phyloP scores from a whole-genome alignment of 2,113 vertebrate genomes.

The Rhodinocichla rosea region DNA sequence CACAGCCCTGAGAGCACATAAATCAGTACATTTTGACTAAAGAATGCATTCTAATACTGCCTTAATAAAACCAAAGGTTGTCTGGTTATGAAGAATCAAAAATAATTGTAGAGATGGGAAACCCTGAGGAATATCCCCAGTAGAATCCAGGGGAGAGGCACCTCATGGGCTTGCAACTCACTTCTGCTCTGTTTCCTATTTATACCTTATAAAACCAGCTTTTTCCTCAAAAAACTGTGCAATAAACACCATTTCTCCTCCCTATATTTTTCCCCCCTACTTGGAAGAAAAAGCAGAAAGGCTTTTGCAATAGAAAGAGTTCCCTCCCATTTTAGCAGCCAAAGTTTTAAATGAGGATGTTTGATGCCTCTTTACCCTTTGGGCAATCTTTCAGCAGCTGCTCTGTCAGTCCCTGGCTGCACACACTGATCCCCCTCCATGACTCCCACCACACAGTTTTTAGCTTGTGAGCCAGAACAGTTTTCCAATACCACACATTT shows the following conservation, averaged over 20 bases:
- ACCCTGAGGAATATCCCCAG: background rate
- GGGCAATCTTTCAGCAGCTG: background rate
- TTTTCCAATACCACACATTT: background rate
- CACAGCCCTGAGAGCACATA: background rate
- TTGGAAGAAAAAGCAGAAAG: background rate
- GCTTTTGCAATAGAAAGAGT: background rate
- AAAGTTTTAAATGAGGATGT: background rate
- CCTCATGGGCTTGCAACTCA: background rate
- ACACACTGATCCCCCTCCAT: background rate
- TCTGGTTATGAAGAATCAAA: background rate
- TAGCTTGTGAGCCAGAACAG: background rate
- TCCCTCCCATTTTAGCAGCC: background rate
- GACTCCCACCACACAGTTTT: background rate
- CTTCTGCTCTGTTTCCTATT: background rate
- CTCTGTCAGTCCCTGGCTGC: background rate
- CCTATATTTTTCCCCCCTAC: accelerated
- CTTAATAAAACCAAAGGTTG: background rate
- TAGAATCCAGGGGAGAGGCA: background rate
- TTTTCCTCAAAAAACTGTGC: background rate
- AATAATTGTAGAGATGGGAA: background rate
- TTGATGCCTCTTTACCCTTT: background rate
- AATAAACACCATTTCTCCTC: background rate
- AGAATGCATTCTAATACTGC: background rate
- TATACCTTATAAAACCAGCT: background rate
- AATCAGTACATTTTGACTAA: background rate